Evolutionary conservation across 2,888 invertebrate genomes (phyloP), one percentile per base, ranked within the genome.

Genomic region (Sinodicranocentrus sp.): DNA sequence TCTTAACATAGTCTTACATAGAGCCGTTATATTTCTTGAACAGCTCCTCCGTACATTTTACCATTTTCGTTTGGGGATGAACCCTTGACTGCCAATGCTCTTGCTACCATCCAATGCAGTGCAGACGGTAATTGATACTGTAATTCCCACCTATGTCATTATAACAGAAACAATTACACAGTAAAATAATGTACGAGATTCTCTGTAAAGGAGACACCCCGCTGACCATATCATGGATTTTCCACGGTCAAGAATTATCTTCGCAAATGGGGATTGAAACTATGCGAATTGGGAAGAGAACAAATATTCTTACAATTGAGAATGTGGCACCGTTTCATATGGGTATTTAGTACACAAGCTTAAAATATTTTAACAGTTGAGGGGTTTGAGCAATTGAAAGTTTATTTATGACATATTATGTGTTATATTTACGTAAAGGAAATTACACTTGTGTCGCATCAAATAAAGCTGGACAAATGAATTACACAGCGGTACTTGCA

Each of bases 391-490:
- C 3, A 67, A 67, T 5, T 39, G 39, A 39, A 28, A n/a, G 3
- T 63, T 5, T 15, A 17, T 2, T 1, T 10, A 10, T 2, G 23
- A n/a, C 21, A 10, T n/a, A 13, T 28, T 28, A 25, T 63, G 6
- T 52, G 3, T 52, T 13, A 13, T 39, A 6, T 8, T 39, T 39
- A 13, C 39, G 39, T 39, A 39, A 52, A 57, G 57, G 57, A 8
- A n/a, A 57, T 6, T 95, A 94, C 91, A 93, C 93, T 78, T 95
- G 95, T 90, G 92, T 92, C 85, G 94, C 94, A 78, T 91, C 92
- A 88, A 94, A 94, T 89, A 90, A 90, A 87, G 94, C 93, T 39
- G 94, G 93, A 61, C 90, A 90, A 70, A 92, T 93, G 89, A 94
- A 93, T 63, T 63, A 6, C 61, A 82, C 77, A 10, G 77, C 85